These are phyloP conservation scores for Sardina pilchardus DNA, from an alignment of 2,113 vertebrate genomes.

Conservation along the genomic window DNA sequence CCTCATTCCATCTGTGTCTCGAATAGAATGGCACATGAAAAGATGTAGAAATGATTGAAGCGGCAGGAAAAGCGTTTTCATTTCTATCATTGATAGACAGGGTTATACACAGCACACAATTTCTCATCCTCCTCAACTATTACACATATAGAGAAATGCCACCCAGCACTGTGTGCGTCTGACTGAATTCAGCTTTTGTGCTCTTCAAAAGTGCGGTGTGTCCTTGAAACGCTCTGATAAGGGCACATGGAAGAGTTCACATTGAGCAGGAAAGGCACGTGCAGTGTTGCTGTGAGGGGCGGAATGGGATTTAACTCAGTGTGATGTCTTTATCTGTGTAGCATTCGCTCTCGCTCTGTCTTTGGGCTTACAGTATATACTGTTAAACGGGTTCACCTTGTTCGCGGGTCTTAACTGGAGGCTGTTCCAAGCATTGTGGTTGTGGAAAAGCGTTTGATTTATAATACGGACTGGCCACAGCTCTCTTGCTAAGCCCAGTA, in stretches of 20 bases:
- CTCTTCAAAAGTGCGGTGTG: not conserved
- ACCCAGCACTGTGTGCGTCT: not conserved
- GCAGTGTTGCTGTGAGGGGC: not conserved
- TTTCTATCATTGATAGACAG: not conserved
- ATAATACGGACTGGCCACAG: conserved; percentile 22
- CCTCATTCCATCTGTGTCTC: not conserved
- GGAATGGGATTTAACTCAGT: conserved; percentile 20
- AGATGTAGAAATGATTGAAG: not conserved
- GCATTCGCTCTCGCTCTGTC: conserved; percentile 6
- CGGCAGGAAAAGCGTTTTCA: not conserved
- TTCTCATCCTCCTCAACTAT: not conserved
- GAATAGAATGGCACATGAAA: not conserved
- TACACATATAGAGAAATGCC: not conserved
- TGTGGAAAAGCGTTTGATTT: conserved; percentile 29
- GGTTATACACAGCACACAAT: not conserved
- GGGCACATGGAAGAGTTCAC: conserved; percentile 9
- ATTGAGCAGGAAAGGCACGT: conserved; percentile 12
- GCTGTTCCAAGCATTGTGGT: conserved; percentile 20
- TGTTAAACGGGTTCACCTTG: conserved; percentile 31
- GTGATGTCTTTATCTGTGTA: conserved; percentile 29
- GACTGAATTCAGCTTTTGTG: not conserved
- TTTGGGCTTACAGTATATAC: conserved; percentile 17
- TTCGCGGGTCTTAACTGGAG: conserved; percentile 32
- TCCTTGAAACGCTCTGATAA: conserved; percentile 26
- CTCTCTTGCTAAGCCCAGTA: not conserved